These are phyloP conservation scores for Scaptomyza montana DNA, from an alignment of 1,140 invertebrate species.

Conservation along the genomic window DNA sequence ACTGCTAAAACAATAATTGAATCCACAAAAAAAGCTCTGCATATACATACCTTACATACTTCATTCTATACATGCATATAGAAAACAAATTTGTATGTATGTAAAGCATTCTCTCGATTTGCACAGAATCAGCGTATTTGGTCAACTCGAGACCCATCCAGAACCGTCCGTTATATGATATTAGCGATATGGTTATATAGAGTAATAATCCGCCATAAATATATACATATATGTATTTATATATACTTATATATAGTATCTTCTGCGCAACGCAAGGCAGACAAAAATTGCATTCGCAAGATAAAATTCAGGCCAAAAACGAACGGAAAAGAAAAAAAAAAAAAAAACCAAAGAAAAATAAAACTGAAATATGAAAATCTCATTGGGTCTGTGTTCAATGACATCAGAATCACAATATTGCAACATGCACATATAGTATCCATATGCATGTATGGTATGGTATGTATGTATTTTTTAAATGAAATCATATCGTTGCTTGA, in stretches of 20 bases:
- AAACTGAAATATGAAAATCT: slow-evolving; percentile 29
- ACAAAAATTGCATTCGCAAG: slow-evolving; percentile 48
- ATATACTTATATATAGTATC: not conserved
- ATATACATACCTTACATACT: too few relatives aligned
- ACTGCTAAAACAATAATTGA: too few relatives aligned
- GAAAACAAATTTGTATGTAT: not conserved
- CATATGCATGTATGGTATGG: not conserved
- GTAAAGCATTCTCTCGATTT: slow-evolving; percentile 28
- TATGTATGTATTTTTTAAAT: not conserved
- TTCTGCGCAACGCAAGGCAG: slow-evolving; percentile 33
- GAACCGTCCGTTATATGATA: slow-evolving; percentile 36
- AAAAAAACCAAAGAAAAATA: not conserved
- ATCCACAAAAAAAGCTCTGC: slow-evolving; percentile 7
- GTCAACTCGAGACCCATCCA: slow-evolving; percentile 27
- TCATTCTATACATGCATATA: too few relatives aligned
- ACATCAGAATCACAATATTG: slow-evolving; percentile 42
- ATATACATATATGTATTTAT: slow-evolving; percentile 8
- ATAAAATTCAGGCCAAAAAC: slow-evolving; percentile 53
- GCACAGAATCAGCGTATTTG: slow-evolving; percentile 47
- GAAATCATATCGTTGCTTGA: slow-evolving; percentile 27
- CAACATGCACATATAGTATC: slow-evolving; percentile 10
- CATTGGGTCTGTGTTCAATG: slow-evolving; percentile 43
- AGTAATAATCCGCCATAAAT: slow-evolving; percentile 30
- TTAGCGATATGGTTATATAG: slow-evolving; percentile 25
- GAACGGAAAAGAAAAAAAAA: slow-evolving; percentile 32